A percentile compares a stretch with the other conserved stretches of the same genome.
Evolutionary conservation across 92 coral and sea anemone species (phyloP).

Genomic region (Porites evermanni): DNA sequence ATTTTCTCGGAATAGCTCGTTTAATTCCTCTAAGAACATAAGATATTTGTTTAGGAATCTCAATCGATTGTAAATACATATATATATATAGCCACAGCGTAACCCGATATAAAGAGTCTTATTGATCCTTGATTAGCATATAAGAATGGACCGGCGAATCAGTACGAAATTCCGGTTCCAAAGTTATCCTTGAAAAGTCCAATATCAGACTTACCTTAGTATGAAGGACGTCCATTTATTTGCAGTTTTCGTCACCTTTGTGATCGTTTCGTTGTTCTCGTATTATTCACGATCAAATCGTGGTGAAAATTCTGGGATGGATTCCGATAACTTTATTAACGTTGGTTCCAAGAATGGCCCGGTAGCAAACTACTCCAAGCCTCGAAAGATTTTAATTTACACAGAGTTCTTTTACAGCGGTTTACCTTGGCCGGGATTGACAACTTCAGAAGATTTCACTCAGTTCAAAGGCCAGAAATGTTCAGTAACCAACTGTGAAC

Average conservation of each 20-base stretch:
- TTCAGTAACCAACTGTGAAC: conserved; percentile 17
- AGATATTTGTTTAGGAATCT: too few species aligned
- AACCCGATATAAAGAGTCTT: too few species aligned
- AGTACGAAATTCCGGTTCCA: too few species aligned
- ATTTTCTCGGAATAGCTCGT: too few species aligned
- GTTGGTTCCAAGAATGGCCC: neutral
- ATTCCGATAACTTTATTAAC: neutral
- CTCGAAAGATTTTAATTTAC: neutral
- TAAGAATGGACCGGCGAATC: too few species aligned
- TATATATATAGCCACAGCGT: too few species aligned
- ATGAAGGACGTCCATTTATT: neutral
- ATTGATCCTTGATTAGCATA: too few species aligned
- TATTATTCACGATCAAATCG: neutral
- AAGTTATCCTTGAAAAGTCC: too few species aligned
- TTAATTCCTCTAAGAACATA: too few species aligned
- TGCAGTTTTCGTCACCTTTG: neutral
- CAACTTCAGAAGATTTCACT: neutral
- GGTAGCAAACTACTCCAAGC: neutral
- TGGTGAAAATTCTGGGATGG: neutral
- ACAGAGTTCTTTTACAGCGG: neutral
- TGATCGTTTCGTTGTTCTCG: neutral
- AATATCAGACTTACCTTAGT: too few species aligned
- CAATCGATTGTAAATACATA: too few species aligned
- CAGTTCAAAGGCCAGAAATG: neutral
- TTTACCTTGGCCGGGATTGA: neutral